Percentiles rank a stretch among this genome's conserved stretches.
These are phyloP conservation scores for Globodera rostochiensis DNA, from an alignment of 1,140 invertebrate genomes.

Conservation along the genomic window DNA sequence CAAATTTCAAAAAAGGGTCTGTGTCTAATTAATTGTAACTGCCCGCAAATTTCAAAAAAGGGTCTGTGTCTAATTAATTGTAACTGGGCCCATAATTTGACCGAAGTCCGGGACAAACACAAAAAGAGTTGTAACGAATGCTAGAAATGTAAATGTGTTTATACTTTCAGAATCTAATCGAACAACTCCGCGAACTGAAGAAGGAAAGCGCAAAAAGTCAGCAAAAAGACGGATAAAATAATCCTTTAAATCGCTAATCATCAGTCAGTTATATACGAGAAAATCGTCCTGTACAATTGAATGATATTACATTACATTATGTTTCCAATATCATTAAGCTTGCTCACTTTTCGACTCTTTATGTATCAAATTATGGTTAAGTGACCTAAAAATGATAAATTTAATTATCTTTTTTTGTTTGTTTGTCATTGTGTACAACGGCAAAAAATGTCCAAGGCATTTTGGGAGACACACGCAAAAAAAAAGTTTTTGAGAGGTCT, in stretches of 20 bases:
- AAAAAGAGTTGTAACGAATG: too few relatives aligned
- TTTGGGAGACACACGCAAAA: background rate
- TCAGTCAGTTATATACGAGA: background rate
- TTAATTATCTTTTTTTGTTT: background rate
- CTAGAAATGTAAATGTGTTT: too few relatives aligned
- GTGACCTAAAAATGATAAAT: background rate
- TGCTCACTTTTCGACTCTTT: background rate
- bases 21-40: too few relatives aligned
- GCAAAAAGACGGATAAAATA: background rate
- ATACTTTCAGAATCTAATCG: background rate
- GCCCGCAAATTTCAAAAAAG: too few relatives aligned
- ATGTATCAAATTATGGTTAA: background rate
- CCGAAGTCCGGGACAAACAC: too few relatives aligned
- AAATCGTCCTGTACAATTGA: background rate
- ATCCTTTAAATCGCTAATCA: background rate
- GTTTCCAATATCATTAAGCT: background rate
- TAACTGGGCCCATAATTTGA: too few relatives aligned
- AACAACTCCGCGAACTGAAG: background rate
- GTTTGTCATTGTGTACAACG: too few relatives aligned
- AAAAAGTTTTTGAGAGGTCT: background rate
- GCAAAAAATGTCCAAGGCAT: too few relatives aligned
- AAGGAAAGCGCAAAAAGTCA: background rate
- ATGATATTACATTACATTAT: background rate
- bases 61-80: too few relatives aligned
- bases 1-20: too few relatives aligned